Evolutionary conservation across 2,113 vertebrate genomes (phyloP), one percentile per base, ranked within the genome.

Genomic region (Vulpes vulpes): DNA sequence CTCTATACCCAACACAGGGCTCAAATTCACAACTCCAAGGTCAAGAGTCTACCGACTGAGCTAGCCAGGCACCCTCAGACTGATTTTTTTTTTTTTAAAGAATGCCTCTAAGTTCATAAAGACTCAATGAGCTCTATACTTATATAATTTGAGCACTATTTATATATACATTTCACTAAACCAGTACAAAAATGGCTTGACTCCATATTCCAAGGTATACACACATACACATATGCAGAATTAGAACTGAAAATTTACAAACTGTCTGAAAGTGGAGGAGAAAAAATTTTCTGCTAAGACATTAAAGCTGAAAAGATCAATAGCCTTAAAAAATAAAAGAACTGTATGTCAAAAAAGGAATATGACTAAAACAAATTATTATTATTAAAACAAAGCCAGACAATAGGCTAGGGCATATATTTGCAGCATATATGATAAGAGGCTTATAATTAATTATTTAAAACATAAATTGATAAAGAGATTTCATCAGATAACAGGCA

Each of bases 301-400:
- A 81, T 2, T 89, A 30, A 97, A 95, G 60, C 67, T n/a, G 55
- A 95, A 96, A 91, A 94, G 32, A 74, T 59, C 30, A 82, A 87
- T 3, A 80, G 32, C 81, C 8, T 84, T 27, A 57, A 81, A 60
- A 25, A 92, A 79, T 27, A 89, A 84, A 79, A 92, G 32, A 85
- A 25, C 3, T 73, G 6, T 35, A 14, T 16, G 17, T 51, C 30
- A 74, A 79, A 60, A 95, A 55, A 71, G 30, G 32, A 95, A 17
- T 25, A 94, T 84, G 78, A 85, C 7, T 92, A 78, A 90, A 79
- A 82, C 32, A 71, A 22, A 35, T 35, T 25, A 62, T 23, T 19
- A 93, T 83, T 82, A 84, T 4, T 94, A 74, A 89, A 76, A 80
- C 32, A 35, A 78, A 27, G 76, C 43, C 14, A 89, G 9, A 73